Percentiles rank a stretch among this genome's conserved stretches.
Evolutionary conservation across 2,113 vertebrate genomes (phyloP).

Genomic region (Sceloporus undulatus): DNA sequence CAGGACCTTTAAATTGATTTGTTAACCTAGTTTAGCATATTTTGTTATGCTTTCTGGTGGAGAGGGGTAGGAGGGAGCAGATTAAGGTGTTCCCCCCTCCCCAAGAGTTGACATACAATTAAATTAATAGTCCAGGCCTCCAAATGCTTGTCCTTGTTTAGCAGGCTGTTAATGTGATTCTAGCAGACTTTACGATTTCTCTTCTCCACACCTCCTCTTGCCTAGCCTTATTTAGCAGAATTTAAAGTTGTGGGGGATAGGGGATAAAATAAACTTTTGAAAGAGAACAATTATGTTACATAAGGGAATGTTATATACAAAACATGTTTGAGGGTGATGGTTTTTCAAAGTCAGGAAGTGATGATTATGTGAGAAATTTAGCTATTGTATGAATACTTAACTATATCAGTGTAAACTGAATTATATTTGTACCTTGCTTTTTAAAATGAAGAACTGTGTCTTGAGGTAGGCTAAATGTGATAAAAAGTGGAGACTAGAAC

Average conservation of each 20-base stretch:
- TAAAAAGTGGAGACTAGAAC: not conserved
- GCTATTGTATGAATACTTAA: not conserved
- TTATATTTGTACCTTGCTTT: not conserved
- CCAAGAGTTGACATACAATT: conserved; percentile 22
- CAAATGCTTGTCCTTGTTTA: conserved; percentile 38
- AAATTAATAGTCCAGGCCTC: conserved; percentile 49
- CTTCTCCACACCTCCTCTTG: not conserved
- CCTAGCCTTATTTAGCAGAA: conserved; percentile 4
- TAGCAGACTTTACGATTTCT: not conserved
- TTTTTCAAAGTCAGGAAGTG: not conserved
- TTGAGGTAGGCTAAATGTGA: not conserved
- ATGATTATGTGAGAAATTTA: not conserved
- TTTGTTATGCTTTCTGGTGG: conserved; percentile 21
- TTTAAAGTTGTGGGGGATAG: not conserved
- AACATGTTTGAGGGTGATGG: not conserved
- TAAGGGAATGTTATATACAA: conserved; percentile 5
- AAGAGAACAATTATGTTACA: conserved; percentile 31
- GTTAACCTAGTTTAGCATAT: conserved; percentile 26
- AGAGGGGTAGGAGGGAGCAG: not conserved
- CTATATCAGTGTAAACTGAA: accelerated
- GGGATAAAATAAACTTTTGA: conserved; percentile 8
- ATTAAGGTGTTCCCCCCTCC: conserved; percentile 10
- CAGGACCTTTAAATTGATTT: not conserved
- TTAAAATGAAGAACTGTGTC: not conserved
- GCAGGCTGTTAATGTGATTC: conserved; percentile 35